Evolutionary conservation across 64 coral and sea anemone genomes (phyloP).

Genomic region (Pocillopora damicornis): DNA sequence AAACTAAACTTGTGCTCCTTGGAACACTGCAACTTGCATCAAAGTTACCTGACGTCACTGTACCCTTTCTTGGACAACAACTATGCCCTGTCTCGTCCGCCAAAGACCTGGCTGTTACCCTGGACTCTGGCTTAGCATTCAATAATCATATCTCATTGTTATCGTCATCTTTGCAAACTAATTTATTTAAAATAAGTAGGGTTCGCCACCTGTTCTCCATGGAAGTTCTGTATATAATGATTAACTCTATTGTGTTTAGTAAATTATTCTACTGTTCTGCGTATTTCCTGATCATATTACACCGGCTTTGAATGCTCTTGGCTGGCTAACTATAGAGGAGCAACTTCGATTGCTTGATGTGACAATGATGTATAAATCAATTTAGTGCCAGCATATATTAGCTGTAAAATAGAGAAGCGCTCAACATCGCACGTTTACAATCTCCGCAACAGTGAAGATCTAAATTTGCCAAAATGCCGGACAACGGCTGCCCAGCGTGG

Average conservation of each 20-base stretch:
- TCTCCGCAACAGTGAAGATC: too few species aligned
- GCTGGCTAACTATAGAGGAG: too few species aligned
- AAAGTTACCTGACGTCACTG: conserved; percentile 20
- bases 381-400: too few species aligned
- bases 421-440: too few species aligned
- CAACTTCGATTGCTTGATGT: too few species aligned
- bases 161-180: not conserved
- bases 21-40: conserved; percentile 12
- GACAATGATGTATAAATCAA: too few species aligned
- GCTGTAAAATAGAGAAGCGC: too few species aligned
- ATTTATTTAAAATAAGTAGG: not conserved
- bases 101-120: conserved; percentile 1
- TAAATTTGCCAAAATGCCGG: too few species aligned
- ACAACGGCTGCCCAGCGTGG: too few species aligned
- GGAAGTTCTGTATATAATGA: not conserved
- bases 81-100: not conserved
- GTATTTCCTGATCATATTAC: too few species aligned
- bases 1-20: conserved; percentile 18
- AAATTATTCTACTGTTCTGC: not conserved
- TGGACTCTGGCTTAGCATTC: not conserved
- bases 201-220: not conserved
- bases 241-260: conserved; percentile 2
- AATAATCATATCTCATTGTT: conserved; percentile 1
- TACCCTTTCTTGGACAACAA: conserved; percentile 17
- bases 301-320: too few species aligned